Conservation (phyloP, 1,140 invertebrate species). For the Bemisia tabaci region DNA sequence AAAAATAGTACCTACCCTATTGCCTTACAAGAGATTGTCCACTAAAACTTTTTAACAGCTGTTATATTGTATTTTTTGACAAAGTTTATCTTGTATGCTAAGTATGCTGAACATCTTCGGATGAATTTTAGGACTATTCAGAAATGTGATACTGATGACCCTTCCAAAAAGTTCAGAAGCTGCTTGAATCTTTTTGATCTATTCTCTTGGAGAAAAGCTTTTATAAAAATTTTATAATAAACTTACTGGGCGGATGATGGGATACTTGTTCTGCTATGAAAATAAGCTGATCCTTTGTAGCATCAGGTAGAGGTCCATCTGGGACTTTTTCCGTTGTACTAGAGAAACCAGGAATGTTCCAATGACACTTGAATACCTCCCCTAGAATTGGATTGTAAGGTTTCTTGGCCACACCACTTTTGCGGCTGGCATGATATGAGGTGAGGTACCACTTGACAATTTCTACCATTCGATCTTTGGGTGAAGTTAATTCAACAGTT, state of each 20-base stretch:
- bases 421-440: conserved; percentile 91
- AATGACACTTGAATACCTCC: conserved; percentile 84
- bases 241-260: conserved; percentile 90
- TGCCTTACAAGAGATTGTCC: too few species aligned
- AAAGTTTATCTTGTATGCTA: too few species aligned
- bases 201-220: too few species aligned
- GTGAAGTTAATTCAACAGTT: conserved; percentile 66
- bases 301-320: conserved; percentile 74
- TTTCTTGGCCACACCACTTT: conserved; percentile 89
- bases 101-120: too few species aligned
- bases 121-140: too few species aligned
- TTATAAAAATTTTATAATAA: conserved; percentile 7
- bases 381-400: conserved; percentile 96
- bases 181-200: too few species aligned
- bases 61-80: too few species aligned
- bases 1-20: too few species aligned
- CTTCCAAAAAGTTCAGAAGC: too few species aligned
- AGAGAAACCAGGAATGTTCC: conserved; percentile 44
- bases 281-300: conserved; percentile 57
- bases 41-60: too few species aligned
- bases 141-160: too few species aligned
- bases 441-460: conserved; percentile 90
- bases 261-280: conserved; percentile 98
- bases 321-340: conserved; percentile 7
- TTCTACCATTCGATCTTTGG: conserved; percentile 83